Base-by-base conservation (phyloP, 2,888 invertebrate species). In the Leptinotarsa rubiginosa region DNA sequence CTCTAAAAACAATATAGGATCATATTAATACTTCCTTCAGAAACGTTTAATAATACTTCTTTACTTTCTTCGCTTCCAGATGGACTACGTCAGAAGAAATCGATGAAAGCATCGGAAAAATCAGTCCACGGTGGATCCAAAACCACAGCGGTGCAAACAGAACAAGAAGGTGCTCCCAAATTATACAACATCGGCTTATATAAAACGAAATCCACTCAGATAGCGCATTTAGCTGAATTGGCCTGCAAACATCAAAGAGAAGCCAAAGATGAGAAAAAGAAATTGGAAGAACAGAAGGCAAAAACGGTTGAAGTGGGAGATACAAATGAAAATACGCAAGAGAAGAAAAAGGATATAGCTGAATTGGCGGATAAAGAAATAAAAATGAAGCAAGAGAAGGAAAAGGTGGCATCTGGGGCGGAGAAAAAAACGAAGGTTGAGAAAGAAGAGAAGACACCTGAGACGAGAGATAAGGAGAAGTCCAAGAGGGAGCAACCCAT, bases 111-210 rank as follows among this genome's bases (percentile, higher is more conserved):
- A 41, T 41, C 2, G 2, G 62, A 62, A 4, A 62, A 62, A 62
- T 31, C 41, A 31, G 41, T 31, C 3, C 62, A 62, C 3, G 31
- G 1, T 41, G 25, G 16, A 31, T 41, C 41, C 0, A 41, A 62
- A 41, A n/a, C 25, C n/a, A 62, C 15, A 13, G 4, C 3, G 4
- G 62, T n/a, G n/a, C 15, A 68, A 20, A 52, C 65, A 47, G 20
- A 47, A 22, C 18, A 22, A 3, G 16, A 56, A 3, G 56, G 56
- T 20, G 16, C 13, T 59, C 56, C 54, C 1, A 69, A 69, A 56
- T 20, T 69, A 16, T 47, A 56, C 20, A 69, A 69, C n/a, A 69
- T 69, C n/a, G 69, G 69, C 5, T 47, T 69, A 13, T 69, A 56
- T 59, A 20, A 18, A 15, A 47, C 69, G 56, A 69, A 18, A 56